Base-by-base conservation (phyloP, 1,140 invertebrate species). In the Drepana arcuata region DNA sequence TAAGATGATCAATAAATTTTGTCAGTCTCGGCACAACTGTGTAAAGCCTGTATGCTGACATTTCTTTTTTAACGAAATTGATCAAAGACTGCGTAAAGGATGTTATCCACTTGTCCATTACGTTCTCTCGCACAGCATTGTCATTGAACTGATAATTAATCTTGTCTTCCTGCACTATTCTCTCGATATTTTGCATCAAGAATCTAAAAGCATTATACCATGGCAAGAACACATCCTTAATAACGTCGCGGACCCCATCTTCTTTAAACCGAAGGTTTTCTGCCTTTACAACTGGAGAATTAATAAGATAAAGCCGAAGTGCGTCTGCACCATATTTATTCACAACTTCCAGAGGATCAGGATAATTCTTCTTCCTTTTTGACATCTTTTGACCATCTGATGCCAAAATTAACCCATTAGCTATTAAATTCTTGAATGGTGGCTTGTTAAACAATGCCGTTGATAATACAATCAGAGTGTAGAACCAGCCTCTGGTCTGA, bases 141-240 rank as follows among this genome's bases (percentile, higher is more conserved):
- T 92, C 88, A 44, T 92, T 88, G 77, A 88, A 92, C 18, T 80
- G 51, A 40, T 92, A 92, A 30, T 68, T 55, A 16, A 73, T 53
- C 42, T 88, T 82, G 77, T 94, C 87, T 73, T 91, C 88, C 86
- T 91, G 86, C 13, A 91, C 86, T 57, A 91, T 93, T 48, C 92
- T 87, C 47, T 95, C 91, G 27, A 98, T 88, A 73, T 98, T 98
- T 83, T 98, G 96, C 60, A 97, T 88, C 14, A 99, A 86, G 66
- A 98, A 98, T 37, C 96, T 87, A 75, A 97, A 99, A 1, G 98
- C 97, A 85, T 99, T 99, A 64, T 96, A 99, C 98, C 97, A 99
- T 0, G 98, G 98, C 21, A 99, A 70, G 65, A 99, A 97, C 0
- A 99, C 96, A 75, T 99, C 97, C 81, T 99, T 99, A 6, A 99